These are phyloP conservation scores for Rhabditoides inermis DNA, from an alignment of 2,888 invertebrate species.

Conservation along the genomic window DNA sequence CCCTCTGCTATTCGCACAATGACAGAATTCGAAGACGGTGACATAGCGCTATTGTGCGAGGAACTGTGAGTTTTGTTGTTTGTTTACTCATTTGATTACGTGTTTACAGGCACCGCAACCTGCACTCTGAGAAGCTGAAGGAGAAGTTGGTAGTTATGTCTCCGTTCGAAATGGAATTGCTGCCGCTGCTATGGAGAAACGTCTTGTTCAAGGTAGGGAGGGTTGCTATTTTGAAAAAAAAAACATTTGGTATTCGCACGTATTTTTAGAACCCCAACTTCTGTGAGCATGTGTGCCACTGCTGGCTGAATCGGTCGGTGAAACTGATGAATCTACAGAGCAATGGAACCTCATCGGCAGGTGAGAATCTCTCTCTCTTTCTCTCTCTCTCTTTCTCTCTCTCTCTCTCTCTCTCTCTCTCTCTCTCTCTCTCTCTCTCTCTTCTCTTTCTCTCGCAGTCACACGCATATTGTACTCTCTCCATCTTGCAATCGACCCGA, in stretches of 20 bases:
- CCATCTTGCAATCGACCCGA: no score
- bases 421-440: no score
- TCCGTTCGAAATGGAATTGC: conserved; percentile 26
- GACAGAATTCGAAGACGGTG: no score
- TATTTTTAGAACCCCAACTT: conserved; percentile 23
- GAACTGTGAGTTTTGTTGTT: no score
- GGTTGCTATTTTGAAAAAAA: background rate
- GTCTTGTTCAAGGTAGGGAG: conserved; percentile 4
- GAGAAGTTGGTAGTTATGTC: conserved; percentile 6
- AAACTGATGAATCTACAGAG: conserved; percentile 7
- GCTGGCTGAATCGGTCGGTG: conserved; percentile 17
- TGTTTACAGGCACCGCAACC: conserved; percentile 13
- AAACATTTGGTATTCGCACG: background rate
- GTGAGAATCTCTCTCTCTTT: background rate
- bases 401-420: background rate
- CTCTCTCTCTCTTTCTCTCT: background rate
- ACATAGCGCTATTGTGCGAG: no score
- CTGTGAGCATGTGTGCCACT: conserved; percentile 37
- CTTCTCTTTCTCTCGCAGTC: no score
- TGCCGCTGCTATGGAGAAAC: conserved; percentile 22
- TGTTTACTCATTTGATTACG: no score
- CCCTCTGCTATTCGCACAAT: no score
- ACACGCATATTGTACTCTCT: no score
- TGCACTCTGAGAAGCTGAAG: conserved; percentile 7
- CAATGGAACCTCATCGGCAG: background rate